A percentile compares a stretch with the other conserved stretches of the same genome.
phyloP scores from a whole-genome alignment of 2,797 vertebrate genomes.

The Propithecus perrieri region DNA sequence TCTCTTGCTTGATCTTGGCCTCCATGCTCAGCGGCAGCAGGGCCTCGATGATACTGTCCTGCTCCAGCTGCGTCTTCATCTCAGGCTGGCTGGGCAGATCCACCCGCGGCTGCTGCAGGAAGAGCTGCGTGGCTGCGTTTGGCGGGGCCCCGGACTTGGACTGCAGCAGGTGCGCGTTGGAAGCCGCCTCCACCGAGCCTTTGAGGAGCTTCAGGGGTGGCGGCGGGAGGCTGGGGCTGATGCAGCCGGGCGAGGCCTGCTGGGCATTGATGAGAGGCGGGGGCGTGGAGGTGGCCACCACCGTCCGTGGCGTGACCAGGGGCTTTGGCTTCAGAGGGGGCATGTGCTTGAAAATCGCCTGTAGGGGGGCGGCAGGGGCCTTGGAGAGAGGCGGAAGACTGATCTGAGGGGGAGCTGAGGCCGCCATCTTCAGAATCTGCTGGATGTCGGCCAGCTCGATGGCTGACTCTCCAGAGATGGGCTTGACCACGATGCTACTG shows the following conservation, averaged over 20 bases:
- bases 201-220: conserved; percentile 89
- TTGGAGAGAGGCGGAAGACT: conserved; percentile 90
- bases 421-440: conserved; percentile 96
- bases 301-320: conserved; percentile 91
- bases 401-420: conserved; percentile 91
- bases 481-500: conserved; percentile 92
- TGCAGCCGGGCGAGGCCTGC: conserved; percentile 94
- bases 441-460: conserved; percentile 96
- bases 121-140: conserved; percentile 69
- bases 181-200: conserved; percentile 84
- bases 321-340: conserved; percentile 96
- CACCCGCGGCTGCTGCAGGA: conserved; percentile 80
- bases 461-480: conserved; percentile 88
- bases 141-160: conserved; percentile 80
- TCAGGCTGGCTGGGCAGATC: conserved; percentile 85
- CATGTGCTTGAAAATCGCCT: conserved; percentile 92
- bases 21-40: conserved; percentile 89
- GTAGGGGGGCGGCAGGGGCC: conserved; percentile 85
- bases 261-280: conserved; percentile 94
- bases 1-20: conserved; percentile 92
- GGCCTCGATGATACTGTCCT: conserved; percentile 92
- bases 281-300: conserved; percentile 92
- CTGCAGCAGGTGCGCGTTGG: conserved; percentile 81
- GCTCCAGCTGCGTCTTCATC: conserved; percentile 90
- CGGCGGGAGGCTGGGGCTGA: conserved; percentile 94